Evolutionary conservation across 1,140 invertebrate species (phyloP).

Genomic region (Drosophila parvula): DNA sequence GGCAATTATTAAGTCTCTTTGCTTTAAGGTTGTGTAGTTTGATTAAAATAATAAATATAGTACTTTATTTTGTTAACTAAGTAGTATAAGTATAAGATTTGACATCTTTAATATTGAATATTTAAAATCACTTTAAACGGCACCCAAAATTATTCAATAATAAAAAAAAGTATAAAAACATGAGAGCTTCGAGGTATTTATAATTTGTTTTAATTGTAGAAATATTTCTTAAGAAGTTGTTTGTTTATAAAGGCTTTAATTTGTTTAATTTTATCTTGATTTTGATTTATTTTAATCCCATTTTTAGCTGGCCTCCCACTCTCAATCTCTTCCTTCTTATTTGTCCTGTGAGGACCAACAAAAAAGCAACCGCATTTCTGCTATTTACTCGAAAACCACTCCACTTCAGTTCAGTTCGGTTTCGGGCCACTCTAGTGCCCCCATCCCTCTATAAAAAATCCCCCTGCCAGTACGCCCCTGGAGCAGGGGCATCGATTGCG

Average conservation of each 20-base stretch:
- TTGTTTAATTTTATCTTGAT: neutral
- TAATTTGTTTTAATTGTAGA: neutral
- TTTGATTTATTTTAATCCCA: neutral
- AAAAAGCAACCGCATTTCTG: slow-evolving; percentile 74
- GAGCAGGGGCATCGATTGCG: slow-evolving; percentile 33
- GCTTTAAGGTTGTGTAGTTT: too few species aligned
- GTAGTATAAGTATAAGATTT: too few species aligned
- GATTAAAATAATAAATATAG: too few species aligned
- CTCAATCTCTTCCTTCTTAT: neutral
- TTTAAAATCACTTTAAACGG: neutral
- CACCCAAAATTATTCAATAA: too few species aligned
- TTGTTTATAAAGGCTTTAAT: too few species aligned
- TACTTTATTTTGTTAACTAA: too few species aligned
- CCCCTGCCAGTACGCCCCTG: slow-evolving; percentile 14
- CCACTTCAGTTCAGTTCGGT: slow-evolving; percentile 48
- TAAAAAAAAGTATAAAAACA: too few species aligned
- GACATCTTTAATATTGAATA: too few species aligned
- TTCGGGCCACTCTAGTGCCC: slow-evolving; percentile 29
- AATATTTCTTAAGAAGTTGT: rapidly evolving
- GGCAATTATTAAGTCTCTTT: neutral
- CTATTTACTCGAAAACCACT: slow-evolving; percentile 68
- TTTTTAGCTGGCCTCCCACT: neutral
- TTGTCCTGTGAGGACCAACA: slow-evolving; percentile 27
- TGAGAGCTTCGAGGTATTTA: too few species aligned
- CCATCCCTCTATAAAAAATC: slow-evolving; percentile 3